Evolutionary conservation across 2,113 vertebrate species (phyloP).

Genomic region (Odontophorus gujanensis): DNA sequence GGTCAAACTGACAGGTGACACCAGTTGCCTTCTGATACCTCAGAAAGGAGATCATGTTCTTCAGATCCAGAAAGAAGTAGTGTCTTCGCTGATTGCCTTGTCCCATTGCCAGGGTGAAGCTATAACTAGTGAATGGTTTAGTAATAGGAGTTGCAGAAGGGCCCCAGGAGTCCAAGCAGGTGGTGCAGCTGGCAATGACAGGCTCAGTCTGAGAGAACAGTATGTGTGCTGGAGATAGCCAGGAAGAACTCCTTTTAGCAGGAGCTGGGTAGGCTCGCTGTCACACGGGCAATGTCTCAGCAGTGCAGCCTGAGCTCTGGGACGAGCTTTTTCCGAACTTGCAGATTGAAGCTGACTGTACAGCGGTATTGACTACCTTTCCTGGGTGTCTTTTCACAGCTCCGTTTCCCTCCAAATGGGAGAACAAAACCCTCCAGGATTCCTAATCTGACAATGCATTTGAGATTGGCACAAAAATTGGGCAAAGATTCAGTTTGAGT

Average conservation of each 20-base stretch:
- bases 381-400: not conserved
- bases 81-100: not conserved
- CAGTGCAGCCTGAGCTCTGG: constrained; percentile 5
- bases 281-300: constrained; percentile 50
- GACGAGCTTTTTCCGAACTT: constrained; percentile 15
- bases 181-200: constrained; percentile 55
- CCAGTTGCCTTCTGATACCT: not conserved
- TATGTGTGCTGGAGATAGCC: constrained; percentile 53
- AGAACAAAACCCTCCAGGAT: not conserved
- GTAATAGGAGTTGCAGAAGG: constrained; percentile 40
- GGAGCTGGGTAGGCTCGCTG: constrained; percentile 10
- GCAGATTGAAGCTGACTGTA: not conserved
- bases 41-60: not conserved
- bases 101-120: constrained; percentile 3
- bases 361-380: not conserved
- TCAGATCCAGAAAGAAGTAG: not conserved
- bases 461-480: not conserved
- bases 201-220: constrained; percentile 28
- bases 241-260: constrained; percentile 53
- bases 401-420: not conserved
- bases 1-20: not conserved
- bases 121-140: not conserved
- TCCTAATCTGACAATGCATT: not conserved
- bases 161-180: constrained; percentile 29
- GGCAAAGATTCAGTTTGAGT: not conserved